Evolutionary conservation across 2,797 vertebrate genomes (phyloP).

Genomic region (Agapornis canus): DNA sequence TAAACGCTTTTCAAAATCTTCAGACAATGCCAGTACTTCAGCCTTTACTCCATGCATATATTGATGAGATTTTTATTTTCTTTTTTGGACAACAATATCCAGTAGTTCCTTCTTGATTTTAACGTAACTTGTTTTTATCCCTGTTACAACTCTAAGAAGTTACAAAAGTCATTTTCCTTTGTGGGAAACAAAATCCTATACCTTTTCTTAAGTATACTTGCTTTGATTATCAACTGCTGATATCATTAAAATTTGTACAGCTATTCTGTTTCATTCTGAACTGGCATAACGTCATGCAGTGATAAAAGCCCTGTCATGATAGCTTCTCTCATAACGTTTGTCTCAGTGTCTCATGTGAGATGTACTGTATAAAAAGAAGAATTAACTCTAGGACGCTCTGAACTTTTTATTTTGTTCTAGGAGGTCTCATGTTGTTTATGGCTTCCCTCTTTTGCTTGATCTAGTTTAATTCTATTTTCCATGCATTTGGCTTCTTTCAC

Average conservation of each 20-base stretch:
- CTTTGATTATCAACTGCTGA: not conserved
- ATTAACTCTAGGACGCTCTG: not conserved
- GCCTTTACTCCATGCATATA: not conserved
- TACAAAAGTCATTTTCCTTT: not conserved
- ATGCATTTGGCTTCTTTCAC: not conserved
- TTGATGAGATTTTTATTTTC: not conserved
- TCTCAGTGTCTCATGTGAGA: not conserved
- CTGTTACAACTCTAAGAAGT: not conserved
- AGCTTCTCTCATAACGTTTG: not conserved
- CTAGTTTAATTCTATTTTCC: not conserved
- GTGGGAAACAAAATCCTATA: not conserved
- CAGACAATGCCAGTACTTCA: not conserved
- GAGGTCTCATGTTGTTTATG: not conserved
- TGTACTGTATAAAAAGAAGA: not conserved
- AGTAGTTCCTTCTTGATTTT: not conserved
- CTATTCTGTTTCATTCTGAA: not conserved
- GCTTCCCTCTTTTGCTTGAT: not conserved
- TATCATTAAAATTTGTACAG: not conserved
- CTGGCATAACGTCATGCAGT: not conserved
- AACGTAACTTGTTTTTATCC: not conserved
- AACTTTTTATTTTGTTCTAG: not conserved
- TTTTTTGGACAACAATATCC: not conserved
- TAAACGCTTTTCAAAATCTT: not conserved
- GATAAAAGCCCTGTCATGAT: not conserved
- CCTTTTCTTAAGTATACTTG: not conserved